Percentiles rank a stretch among this genome's conserved stretches.
Evolutionary conservation across 1,140 invertebrate genomes (phyloP).

Genomic region (Cherax quadricarinatus): DNA sequence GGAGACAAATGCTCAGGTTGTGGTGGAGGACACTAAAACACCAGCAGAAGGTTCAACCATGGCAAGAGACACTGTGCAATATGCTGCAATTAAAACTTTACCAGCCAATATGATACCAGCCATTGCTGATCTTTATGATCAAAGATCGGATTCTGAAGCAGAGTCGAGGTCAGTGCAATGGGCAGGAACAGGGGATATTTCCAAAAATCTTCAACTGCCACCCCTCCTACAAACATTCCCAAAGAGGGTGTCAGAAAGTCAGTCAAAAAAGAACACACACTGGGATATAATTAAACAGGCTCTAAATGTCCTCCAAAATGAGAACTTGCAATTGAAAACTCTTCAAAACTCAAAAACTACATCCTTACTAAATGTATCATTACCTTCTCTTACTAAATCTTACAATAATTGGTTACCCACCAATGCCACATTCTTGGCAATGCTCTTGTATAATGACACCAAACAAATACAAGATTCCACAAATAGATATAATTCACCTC

Average conservation of each 20-base stretch:
- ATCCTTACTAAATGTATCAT: neutral
- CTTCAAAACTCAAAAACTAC: neutral
- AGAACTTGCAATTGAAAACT: neutral
- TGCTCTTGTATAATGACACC: neutral
- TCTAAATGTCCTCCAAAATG: neutral
- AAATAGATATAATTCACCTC: neutral
- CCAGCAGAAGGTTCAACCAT: neutral
- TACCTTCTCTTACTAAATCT: neutral
- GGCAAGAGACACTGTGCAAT: too few relatives aligned
- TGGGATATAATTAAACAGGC: slow-evolving; percentile 37
- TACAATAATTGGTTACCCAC: slow-evolving; percentile 12
- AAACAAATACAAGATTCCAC: neutral
- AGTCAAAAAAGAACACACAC: slow-evolving; percentile 26
- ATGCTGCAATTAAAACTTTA: neutral
- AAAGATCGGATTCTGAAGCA: neutral
- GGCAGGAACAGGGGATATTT: slow-evolving; percentile 32
- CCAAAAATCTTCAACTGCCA: neutral
- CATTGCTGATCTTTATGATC: neutral
- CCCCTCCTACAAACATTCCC: neutral
- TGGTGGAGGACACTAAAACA: neutral
- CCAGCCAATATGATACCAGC: neutral
- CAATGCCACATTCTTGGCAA: slow-evolving; percentile 14
- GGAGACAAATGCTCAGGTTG: neutral
- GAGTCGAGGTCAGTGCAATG: slow-evolving; percentile 5
- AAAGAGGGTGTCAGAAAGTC: slow-evolving; percentile 28